These are phyloP conservation scores for Atrina japonica DNA, from an alignment of 2,888 invertebrate genomes.

Conservation along the genomic window DNA sequence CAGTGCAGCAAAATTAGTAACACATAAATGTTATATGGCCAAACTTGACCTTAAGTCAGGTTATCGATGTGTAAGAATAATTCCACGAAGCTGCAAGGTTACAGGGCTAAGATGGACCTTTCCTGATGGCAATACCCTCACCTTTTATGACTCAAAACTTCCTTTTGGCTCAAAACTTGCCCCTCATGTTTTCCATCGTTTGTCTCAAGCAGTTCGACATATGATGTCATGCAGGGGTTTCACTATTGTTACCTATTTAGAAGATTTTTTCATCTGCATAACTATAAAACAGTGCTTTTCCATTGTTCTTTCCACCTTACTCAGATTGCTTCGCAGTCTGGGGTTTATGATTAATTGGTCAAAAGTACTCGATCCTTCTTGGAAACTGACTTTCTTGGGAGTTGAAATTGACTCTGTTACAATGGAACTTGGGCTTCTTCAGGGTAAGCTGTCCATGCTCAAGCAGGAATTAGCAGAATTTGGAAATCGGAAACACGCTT, in stretches of 20 bases:
- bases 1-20: no score
- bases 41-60: no score
- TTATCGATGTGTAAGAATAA: no score
- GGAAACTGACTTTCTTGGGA: constrained; percentile 27
- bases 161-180: constrained; percentile 31
- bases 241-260: constrained; percentile 17
- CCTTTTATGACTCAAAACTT: constrained; percentile 23
- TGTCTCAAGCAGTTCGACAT: no score
- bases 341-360: constrained; percentile 37
- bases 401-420: constrained; percentile 21
- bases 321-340: constrained; percentile 16
- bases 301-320: constrained; percentile 6
- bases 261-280: no score
- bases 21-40: no score
- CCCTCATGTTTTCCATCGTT: no score
- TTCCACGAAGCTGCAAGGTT: no score
- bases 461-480: constrained; percentile 13
- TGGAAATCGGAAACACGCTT: constrained; percentile 7
- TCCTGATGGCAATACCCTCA: constrained; percentile 6
- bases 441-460: neutral
- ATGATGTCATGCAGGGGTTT: no score
- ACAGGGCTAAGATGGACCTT: constrained; percentile 14
- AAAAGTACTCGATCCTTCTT: constrained; percentile 33
- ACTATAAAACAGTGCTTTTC: constrained; percentile 5
- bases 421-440: constrained; percentile 22